Percentiles rank a stretch among this genome's conserved stretches.
Evolutionary conservation across 2,888 invertebrate species (phyloP).

Genomic region (Drosophila paranaensis): DNA sequence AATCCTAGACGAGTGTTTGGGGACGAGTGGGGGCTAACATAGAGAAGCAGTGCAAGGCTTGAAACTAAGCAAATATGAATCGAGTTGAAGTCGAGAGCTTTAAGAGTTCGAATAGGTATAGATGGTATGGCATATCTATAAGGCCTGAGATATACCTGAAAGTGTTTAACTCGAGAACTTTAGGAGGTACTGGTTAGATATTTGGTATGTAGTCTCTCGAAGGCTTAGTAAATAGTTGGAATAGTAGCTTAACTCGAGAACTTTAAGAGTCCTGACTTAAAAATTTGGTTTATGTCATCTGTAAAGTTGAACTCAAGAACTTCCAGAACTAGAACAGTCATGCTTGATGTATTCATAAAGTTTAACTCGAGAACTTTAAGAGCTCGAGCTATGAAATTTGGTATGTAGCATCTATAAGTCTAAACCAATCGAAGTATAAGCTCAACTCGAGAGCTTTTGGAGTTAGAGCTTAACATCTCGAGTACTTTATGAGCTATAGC

Average conservation of each 20-base stretch:
- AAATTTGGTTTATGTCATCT: not conserved
- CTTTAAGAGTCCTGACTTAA: not conserved
- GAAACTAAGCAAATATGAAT: not conserved
- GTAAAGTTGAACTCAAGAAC: not conserved
- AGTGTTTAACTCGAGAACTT: not conserved
- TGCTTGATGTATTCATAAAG: not conserved
- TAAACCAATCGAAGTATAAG: too few relatives aligned
- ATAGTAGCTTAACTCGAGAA: too few relatives aligned
- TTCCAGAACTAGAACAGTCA: too few relatives aligned
- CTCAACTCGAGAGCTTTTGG: not conserved
- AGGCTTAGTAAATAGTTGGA: too few relatives aligned
- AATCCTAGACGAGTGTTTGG: conserved; percentile 2
- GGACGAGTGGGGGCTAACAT: not conserved
- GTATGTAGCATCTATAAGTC: too few relatives aligned
- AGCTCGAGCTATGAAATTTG: too few relatives aligned
- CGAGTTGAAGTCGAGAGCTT: not conserved
- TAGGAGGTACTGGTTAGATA: not conserved
- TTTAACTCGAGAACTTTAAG: too few relatives aligned
- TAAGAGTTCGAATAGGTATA: not conserved
- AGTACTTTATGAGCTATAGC: not conserved
- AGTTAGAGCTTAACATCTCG: not conserved
- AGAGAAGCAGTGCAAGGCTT: not conserved
- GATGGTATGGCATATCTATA: not conserved
- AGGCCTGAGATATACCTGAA: not conserved
- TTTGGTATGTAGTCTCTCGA: not conserved